Percentiles rank a stretch among this genome's conserved stretches.
phyloP scores from a whole-genome alignment of 2,888 invertebrate species.

The Monochamus alternatus region DNA sequence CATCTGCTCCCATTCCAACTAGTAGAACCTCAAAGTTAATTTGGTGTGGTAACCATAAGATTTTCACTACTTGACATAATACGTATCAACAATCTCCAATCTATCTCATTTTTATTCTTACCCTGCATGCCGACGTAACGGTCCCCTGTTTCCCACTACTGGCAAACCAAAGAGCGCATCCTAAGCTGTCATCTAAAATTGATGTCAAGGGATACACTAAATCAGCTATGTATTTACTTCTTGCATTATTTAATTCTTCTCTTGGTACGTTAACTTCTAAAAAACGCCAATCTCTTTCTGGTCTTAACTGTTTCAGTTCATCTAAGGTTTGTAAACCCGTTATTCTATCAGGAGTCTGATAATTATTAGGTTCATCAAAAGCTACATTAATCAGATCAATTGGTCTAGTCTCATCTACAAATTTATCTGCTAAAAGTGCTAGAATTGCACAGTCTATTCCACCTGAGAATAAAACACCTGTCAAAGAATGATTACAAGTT shows the following conservation, averaged over 20 bases:
- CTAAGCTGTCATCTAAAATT: conserved; percentile 96
- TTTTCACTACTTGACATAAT: no score
- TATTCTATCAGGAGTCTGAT: conserved; percentile 87
- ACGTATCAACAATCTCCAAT: no score
- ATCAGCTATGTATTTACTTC: conserved; percentile 78
- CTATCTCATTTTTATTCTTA: conserved; percentile 63
- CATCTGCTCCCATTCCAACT: conserved; percentile 97
- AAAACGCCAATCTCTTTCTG: conserved; percentile 87
- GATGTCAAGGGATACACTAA: conserved; percentile 90
- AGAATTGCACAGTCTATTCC: conserved; percentile 96
- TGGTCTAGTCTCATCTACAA: conserved; percentile 76
- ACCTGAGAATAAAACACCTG: conserved; percentile 90
- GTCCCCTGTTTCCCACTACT: conserved; percentile 78
- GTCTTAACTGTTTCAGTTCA: conserved; percentile 81
- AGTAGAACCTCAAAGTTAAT: conserved; percentile 78
- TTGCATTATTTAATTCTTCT: conserved; percentile 76
- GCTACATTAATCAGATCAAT: conserved; percentile 97
- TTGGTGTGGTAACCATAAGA: no score
- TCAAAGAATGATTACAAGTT: conserved; percentile 68
- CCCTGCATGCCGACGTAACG: conserved; percentile 78
- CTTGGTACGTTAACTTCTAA: conserved; percentile 84
- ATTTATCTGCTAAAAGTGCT: conserved; percentile 84
- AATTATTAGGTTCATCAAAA: conserved; percentile 78
- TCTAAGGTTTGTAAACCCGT: conserved; percentile 82
- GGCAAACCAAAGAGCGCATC: conserved; percentile 98